Base-by-base conservation (phyloP, 2,797 vertebrate species). In the Eutrigla gurnardus region DNA sequence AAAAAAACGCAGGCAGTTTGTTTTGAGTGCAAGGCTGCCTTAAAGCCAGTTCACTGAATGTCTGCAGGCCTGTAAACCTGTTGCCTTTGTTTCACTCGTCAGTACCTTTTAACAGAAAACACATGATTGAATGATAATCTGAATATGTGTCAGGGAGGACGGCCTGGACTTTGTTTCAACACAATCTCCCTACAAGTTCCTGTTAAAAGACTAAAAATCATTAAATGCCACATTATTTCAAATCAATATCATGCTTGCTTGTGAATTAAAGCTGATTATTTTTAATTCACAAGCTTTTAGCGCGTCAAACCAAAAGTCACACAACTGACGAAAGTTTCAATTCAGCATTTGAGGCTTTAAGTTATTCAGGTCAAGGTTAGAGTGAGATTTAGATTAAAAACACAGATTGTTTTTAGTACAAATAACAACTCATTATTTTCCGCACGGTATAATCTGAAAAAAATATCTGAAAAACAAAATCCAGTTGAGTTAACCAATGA, bases 331-430 rank as follows among this genome's bases (percentile, higher is more conserved):
- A 15, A n/a, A 39, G 45, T 77, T 76, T 52, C 37, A 65, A 17
- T 17, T 69, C 25, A 13, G 10, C 4, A 4, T 52, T 58, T 9
- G 33, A 3, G 2, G 6, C n/a, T 43, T 43, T n/a, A 17, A 39
- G 36, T 46, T 64, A 3, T 46, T 46, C 17, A 13, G 37, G 18
- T 39, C 12, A 33, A 14, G 2, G 64, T 33, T 15, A 18, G 0
- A 33, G 5, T 7, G 15, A 2, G 17, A 43, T 60, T 53, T 39
- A 45, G 2, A 25, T 25, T 18, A 15, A 65, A 50, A 58, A 65
- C 54, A 52, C 37, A 3, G 8, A 61, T 62, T 58, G 45, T 62
- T 75, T 75, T 57, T 17, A 4, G 17, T 7, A 39, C 33, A 32
- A 35, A 65, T 47, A 39, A 57, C 11, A 2, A 37, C 33, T 10